phyloP scores from a whole-genome alignment of 2,113 vertebrate species.

The Recurvirostra avosetta region DNA sequence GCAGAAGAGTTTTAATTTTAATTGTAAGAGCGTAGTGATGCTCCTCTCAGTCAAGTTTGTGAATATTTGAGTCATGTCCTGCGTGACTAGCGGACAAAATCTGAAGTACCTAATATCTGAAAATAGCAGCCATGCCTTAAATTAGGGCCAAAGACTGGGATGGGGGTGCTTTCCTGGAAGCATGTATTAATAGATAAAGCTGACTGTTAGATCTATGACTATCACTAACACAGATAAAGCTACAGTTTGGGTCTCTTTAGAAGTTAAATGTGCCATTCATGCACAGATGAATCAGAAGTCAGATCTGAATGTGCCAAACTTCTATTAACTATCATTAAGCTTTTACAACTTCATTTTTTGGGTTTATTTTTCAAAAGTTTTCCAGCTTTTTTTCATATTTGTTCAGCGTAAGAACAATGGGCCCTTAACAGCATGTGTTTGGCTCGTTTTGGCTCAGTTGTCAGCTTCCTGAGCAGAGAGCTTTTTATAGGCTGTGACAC shows the following conservation, averaged over 20 bases:
- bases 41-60: neutral
- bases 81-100: neutral
- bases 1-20: neutral
- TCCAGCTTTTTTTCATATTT: neutral
- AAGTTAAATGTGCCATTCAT: neutral
- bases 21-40: neutral
- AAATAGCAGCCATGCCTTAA: slow-evolving; percentile 22
- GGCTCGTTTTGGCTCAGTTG: neutral
- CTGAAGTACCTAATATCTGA: neutral
- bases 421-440: neutral
- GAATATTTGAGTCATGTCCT: slow-evolving; percentile 13
- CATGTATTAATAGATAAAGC: neutral
- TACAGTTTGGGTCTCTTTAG: neutral
- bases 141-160: neutral
- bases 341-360: neutral
- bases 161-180: neutral
- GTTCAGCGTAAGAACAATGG: neutral
- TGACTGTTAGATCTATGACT: neutral
- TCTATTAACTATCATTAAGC: neutral
- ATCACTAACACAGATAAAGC: neutral
- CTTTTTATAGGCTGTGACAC: neutral
- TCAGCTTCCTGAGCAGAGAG: neutral
- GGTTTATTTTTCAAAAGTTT: neutral
- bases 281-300: neutral
- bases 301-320: neutral